phyloP scores from a whole-genome alignment of 2,888 invertebrate species.

The Aspidapion aeneum region DNA sequence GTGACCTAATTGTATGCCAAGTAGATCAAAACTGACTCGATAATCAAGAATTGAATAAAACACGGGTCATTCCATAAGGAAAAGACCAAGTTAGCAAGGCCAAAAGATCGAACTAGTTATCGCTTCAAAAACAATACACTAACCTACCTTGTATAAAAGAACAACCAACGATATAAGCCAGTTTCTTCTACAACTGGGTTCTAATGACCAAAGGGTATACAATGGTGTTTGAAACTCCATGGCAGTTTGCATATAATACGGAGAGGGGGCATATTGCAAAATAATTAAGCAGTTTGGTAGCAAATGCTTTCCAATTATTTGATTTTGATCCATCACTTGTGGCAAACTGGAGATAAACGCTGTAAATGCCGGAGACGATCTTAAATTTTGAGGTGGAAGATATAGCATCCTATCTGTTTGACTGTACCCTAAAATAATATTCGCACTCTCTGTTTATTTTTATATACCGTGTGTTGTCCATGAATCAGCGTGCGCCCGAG shows the following conservation, averaged over 20 bases:
- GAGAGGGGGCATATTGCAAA: conserved; percentile 80
- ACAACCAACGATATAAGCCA: conserved; percentile 94
- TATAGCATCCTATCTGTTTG: conserved; percentile 87
- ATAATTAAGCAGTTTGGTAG: conserved; percentile 80
- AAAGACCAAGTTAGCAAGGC: too few relatives aligned
- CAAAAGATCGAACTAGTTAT: too few relatives aligned
- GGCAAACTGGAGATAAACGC: conserved; percentile 93
- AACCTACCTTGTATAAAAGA: conserved; percentile 90
- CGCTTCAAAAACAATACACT: too few relatives aligned
- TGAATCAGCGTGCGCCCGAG: too few relatives aligned
- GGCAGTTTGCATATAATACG: conserved; percentile 55
- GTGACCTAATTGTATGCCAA: too few relatives aligned
- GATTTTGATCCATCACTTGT: conserved; percentile 93
- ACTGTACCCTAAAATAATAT: conserved; percentile 74
- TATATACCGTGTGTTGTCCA: not conserved
- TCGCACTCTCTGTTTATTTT: not conserved
- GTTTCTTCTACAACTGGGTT: conserved; percentile 80
- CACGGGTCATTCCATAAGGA: too few relatives aligned
- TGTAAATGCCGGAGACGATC: conserved; percentile 92
- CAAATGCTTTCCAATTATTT: conserved; percentile 86
- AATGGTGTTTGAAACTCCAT: conserved; percentile 62
- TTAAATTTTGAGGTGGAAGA: conserved; percentile 81
- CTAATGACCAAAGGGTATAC: conserved; percentile 86
- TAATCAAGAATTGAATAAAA: too few relatives aligned
- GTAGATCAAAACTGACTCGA: too few relatives aligned